Evolutionary conservation across 1,140 invertebrate genomes (phyloP), one percentile per base, ranked within the genome.

Genomic region (Cecropterus lyciades): DNA sequence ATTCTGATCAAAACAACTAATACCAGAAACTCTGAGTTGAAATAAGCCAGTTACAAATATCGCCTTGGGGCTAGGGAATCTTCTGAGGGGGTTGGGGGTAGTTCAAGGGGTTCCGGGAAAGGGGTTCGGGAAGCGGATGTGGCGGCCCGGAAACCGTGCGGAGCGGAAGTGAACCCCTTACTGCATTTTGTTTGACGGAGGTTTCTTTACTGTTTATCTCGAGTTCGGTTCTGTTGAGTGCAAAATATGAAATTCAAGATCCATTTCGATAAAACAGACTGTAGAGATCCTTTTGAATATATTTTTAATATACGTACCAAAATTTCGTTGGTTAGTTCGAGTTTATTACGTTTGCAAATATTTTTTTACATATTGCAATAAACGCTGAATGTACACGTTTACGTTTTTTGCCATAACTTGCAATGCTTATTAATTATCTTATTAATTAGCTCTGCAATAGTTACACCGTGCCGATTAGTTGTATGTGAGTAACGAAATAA

Each of bases 131-230:
- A 40, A 51, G n/a, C 74, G 82, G 80, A 81, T 77, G 75, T 69
- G 69, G 65, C 67, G 77, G 77, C 45, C 74, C 82, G 84, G 84
- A 88, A 86, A 77, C 78, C 73, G 71, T 73, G 66, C 52, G 74
- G 75, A 57, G 73, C 78, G 84, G 82, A 83, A 72, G 66, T 57
- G 66, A 84, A 77, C 77, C 82, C 83, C 84, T 84, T 84, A 73
- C 73, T 63, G 63, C 67, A 77, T 81, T 87, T 83, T 84, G 83
- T 85, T 83, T 82, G 79, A 77, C 66, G 72, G 73, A 66, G 65
- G 45, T 69, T 70, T 49, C 48, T 56, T 67, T 48, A 52, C 60
- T 43, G n/a, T 43, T 14, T 14, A 43, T 14, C 13, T 14, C n/a
- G 40, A 43, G 13, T 43, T 43, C 40, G 40, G 40, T 43, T 43